Evolutionary conservation across 2,888 invertebrate genomes (phyloP), one percentile per base, ranked within the genome.

Genomic region (Mechanitis messenoides): DNA sequence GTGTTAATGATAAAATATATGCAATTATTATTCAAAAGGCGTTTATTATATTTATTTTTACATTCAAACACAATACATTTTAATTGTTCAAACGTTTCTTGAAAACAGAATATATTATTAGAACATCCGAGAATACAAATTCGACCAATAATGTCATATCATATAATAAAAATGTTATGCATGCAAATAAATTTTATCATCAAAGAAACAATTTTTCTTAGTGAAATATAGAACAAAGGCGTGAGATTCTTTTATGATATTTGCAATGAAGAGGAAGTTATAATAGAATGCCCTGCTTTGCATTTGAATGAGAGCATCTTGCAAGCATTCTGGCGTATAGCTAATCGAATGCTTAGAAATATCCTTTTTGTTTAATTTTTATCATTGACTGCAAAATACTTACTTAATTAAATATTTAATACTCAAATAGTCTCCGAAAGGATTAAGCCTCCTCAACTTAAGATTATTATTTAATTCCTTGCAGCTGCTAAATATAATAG

Each of bases 281-380:
- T 66, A 68, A 68, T 64, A 56, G 66, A 66, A 66, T 55, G 66
- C 50, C 62, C 66, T 62, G 59, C 58, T 66, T 66, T 68, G 68
- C 68, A 68, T 68, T 63, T 61, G 64, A 68, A 66, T 61, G 62
- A 66, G 62, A 62, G 58, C 60, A 66, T 68, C 64, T 61, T 55
- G 59, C 55, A 55, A 56, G 58, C 60, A 61, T 64, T 56, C 62
- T 45, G 61, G 58, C 47, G 61, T 55, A 50, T 59, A 50, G 46
- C 55, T 38, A 62, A 62, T 61, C 60, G 63, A 59, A 59, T 59
- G 60, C 47, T 55, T 56, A 45, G 58, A 59, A 55, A 59, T 61
- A 63, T 59, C 46, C 11, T 31, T 50, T 31, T 3, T 50, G 7
- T 20, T 20, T 20, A 20, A 20, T 20, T 20, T 20, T 20, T 20